Evolutionary conservation across 2,797 vertebrate genomes (phyloP).

Genomic region (Melanotaenia trifasciata): DNA sequence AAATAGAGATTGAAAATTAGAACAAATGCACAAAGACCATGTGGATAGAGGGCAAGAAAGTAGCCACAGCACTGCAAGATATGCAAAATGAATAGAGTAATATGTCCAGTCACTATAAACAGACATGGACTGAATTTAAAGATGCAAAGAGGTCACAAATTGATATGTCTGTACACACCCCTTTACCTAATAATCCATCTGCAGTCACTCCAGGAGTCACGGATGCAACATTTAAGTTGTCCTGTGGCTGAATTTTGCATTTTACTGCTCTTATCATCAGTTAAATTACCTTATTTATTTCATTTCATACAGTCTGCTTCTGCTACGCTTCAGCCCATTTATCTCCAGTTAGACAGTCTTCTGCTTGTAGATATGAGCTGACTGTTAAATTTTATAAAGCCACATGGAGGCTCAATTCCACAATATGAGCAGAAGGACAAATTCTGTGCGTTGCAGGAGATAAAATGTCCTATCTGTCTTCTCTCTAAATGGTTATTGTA

Average conservation of each 20-base stretch:
- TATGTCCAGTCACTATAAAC: too few species aligned
- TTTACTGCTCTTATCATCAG: too few species aligned
- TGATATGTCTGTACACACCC: too few species aligned
- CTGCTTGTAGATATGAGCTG: conserved; percentile 20
- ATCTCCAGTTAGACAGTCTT: conserved; percentile 14
- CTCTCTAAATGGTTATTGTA: conserved; percentile 48
- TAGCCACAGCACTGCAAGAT: too few species aligned
- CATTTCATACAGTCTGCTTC: not conserved
- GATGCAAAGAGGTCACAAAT: not conserved
- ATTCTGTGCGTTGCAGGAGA: conserved; percentile 28
- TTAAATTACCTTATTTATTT: conserved; percentile 1
- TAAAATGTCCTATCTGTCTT: conserved; percentile 40
- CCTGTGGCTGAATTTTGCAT: not conserved
- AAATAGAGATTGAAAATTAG: not conserved
- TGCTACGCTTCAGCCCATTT: not conserved
- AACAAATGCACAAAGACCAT: not conserved
- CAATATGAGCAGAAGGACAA: conserved; percentile 31
- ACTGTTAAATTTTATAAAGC: conserved; percentile 18
- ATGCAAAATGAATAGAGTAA: too few species aligned
- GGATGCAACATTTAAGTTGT: not conserved
- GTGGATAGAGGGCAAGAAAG: too few species aligned
- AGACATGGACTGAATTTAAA: not conserved
- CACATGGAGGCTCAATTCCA: conserved; percentile 1
- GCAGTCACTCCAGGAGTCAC: not conserved
- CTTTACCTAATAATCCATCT: too few species aligned